Evolutionary conservation across 1,140 invertebrate genomes (phyloP), one percentile per base, ranked within the genome.

Genomic region (Drosophila littoralis): DNA sequence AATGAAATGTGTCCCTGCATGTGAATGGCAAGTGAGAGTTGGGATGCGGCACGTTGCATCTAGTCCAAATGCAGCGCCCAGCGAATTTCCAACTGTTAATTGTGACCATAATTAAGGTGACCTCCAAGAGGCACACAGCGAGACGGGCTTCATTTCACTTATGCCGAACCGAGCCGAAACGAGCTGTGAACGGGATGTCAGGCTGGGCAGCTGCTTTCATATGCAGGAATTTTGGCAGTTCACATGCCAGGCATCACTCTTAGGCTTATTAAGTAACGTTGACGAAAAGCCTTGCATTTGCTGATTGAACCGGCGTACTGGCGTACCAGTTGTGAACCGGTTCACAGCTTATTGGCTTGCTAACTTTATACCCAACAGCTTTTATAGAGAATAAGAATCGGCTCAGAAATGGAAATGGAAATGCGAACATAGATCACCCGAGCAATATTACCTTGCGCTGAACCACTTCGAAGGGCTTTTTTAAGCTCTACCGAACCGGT

Each of bases 41-140:
- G n/a, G 0, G 12, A 13, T 8, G 17, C 45, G 35, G 54, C n/a
- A 10, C 6, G 33, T 32, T 36, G 46, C 50, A 68, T 69, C 42
- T 69, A 58, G 61, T 65, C 71, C 65, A 69, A 61, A 59, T 60
- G 66, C 55, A 67, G 63, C 35, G 36, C 15, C 32, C 15, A 50
- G 42, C 67, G 45, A 33, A 74, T 46, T 77, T 82, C 76, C 71
- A 71, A 84, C 83, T 89, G 80, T 83, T 86, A 86, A 86, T 86
- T 88, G 83, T 89, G 84, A 70, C 84, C 83, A 86, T 86, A 89
- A 86, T 86, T 89, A 89, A 89, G 80, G 80, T 86, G 84, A 84
- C 77, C 76, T 72, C 66, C 65, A 71, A 52, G 58, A 48, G 38
- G 45, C 40, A 64, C 48, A 40, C 17, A 57, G 59, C 65, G 79